Base-by-base conservation (phyloP, 2,888 invertebrate genomes). In the Plebejus melissa region DNA sequence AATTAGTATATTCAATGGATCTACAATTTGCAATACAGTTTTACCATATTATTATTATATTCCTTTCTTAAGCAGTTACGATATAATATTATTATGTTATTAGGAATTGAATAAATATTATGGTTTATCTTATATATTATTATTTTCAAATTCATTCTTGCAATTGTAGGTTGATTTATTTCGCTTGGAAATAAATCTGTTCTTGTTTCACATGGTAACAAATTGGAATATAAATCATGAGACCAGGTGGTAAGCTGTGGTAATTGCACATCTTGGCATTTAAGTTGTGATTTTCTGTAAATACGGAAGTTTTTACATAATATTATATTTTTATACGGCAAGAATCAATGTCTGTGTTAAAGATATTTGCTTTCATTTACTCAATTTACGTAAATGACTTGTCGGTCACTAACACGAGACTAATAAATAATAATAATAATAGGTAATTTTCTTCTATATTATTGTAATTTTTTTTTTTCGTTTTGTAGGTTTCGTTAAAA, bases 211-310 rank as follows among this genome's bases (percentile, higher is more conserved):
- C 32, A 32, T 32, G 32, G 32, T 65, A 13, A 36, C 32, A 65
- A 65, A 65, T 65, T 36, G 4, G 65, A 65, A 32, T 65, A 65
- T 65, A 65, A 65, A 65, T 65, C 65, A 32, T 13, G 65, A 36
- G 16, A 32, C 13, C 65, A 65, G 65, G 65, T 65, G 65, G 65
- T 65, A 28, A 65, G 65, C 28, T 60, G 22, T 60, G 60, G 60
- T 60, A 28, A 28, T 60, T 60, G 60, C 60, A 28, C 60, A 60
- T 60, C 28, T 60, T 4, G 11, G 28, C 4, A 28, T 60, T 60
- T 28, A 9, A 28, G 28, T 28, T 60, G 22, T 60, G 11, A 60
- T 60, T 11, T 32, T 11, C 1, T 60, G 28, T 22, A 60, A 9
- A 28, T 60, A 3, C n/a, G 13, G n/a, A 22, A 3, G 22, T 22